Percentiles rank a stretch among this genome's conserved stretches.
phyloP scores from a whole-genome alignment of 2,113 vertebrate species.

The Pholis gunnellus region DNA sequence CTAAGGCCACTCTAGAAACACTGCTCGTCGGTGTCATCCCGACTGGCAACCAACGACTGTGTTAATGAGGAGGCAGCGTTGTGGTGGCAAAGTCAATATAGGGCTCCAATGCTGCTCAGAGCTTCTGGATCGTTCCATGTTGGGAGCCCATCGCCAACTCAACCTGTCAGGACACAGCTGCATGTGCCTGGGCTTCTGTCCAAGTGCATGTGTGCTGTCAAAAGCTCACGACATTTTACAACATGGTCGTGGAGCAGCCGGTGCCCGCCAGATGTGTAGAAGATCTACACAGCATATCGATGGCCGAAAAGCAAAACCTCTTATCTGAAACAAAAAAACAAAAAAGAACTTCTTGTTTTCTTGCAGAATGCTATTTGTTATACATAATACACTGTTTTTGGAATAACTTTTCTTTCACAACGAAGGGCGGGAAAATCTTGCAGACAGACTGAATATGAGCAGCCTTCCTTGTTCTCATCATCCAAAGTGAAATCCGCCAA shows the following conservation, averaged over 20 bases:
- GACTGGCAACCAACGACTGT: neutral
- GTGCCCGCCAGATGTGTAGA: neutral
- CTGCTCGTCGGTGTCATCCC: neutral
- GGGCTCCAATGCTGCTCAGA: neutral
- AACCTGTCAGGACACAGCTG: constrained; percentile 12
- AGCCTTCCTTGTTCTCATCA: too few relatives aligned
- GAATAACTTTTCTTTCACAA: too few relatives aligned
- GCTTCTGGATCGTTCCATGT: constrained; percentile 18
- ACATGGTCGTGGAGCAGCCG: constrained; percentile 1
- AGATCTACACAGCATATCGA: neutral
- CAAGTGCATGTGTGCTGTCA: constrained; percentile 13
- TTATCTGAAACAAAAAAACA: too few relatives aligned
- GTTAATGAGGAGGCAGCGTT: neutral
- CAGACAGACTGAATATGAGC: too few relatives aligned
- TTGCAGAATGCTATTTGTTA: too few relatives aligned
- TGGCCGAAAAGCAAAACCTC: too few relatives aligned
- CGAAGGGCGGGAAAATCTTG: too few relatives aligned
- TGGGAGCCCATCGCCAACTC: constrained; percentile 4
- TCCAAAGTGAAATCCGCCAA: too few relatives aligned
- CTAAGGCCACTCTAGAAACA: neutral
- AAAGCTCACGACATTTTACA: constrained; percentile 1
- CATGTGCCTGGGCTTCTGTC: constrained; percentile 16
- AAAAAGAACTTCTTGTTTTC: too few relatives aligned
- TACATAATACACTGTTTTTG: too few relatives aligned
- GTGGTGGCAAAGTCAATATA: neutral